Conservation (phyloP, 1,140 invertebrate species). For the Microplitis mediator region DNA sequence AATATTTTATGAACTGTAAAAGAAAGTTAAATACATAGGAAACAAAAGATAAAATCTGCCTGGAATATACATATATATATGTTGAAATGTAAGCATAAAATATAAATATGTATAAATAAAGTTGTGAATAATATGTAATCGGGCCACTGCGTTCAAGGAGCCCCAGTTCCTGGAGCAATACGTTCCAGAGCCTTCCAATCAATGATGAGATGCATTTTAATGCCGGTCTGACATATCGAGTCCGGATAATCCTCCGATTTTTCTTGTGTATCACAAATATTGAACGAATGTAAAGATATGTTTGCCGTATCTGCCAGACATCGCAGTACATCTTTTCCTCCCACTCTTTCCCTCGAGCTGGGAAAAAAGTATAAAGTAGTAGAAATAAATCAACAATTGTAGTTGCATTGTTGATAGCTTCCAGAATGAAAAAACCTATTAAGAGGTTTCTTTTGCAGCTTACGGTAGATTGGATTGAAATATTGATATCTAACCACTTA, state of each 20-base stretch:
- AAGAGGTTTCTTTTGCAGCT: not conserved
- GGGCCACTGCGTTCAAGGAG: not conserved
- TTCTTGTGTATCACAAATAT: constrained; percentile 8
- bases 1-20: not conserved
- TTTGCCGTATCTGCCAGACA: too few species aligned
- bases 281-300: not conserved
- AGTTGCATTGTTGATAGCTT: not conserved
- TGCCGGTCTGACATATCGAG: constrained; percentile 5
- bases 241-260: not conserved
- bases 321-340: too few species aligned
- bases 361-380: too few species aligned
- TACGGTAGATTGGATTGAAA: not conserved
- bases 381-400: not conserved
- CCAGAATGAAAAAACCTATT: too few species aligned
- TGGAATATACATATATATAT: not conserved
- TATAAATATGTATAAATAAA: not conserved
- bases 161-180: not conserved
- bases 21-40: not conserved
- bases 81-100: not conserved
- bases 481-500: constrained; percentile 5
- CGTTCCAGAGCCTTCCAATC: not conserved
- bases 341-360: too few species aligned
- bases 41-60: too few species aligned
- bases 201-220: not conserved
- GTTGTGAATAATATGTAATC: not conserved